These are phyloP conservation scores for Brachyhypopomus gauderio DNA, from an alignment of 2,113 vertebrate species.

Conservation along the genomic window DNA sequence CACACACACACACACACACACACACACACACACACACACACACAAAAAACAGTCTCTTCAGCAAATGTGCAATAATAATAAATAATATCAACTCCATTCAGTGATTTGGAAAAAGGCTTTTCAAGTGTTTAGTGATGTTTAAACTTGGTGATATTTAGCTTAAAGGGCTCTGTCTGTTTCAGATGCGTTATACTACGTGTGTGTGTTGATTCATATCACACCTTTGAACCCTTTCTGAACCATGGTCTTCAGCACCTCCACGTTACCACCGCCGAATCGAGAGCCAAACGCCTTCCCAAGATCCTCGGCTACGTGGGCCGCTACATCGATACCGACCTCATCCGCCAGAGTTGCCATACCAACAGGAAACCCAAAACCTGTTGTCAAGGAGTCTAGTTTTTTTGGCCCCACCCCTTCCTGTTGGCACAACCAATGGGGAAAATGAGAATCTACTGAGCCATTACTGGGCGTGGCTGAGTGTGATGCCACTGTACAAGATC, in stretches of 20 bases:
- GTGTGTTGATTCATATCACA: constrained; percentile 53
- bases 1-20: not conserved
- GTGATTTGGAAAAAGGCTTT: too few species aligned
- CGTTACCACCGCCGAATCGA: constrained; percentile 85
- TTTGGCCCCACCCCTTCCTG: constrained; percentile 90
- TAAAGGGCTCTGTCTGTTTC: too few species aligned
- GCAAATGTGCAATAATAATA: too few species aligned
- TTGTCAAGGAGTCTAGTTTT: constrained; percentile 88
- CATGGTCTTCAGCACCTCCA: constrained; percentile 87
- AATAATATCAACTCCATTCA: too few species aligned
- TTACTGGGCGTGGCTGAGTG: too few species aligned
- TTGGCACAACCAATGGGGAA: not conserved
- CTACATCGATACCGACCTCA: constrained; percentile 95
- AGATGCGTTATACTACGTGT: not conserved
- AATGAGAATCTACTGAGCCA: not conserved
- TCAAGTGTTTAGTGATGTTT: too few species aligned
- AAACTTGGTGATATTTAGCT: too few species aligned
- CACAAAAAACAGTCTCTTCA: not conserved
- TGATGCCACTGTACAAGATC: too few species aligned
- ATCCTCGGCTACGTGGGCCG: constrained; percentile 88
- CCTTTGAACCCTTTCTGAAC: constrained; percentile 87
- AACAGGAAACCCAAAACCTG: constrained; percentile 88
- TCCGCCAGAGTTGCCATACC: constrained; percentile 87
- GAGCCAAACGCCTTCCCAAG: constrained; percentile 91
- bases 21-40: not conserved